Evolutionary conservation across 2,888 invertebrate species (phyloP), one percentile per base, ranked within the genome.

Genomic region (Pseudococcus longispinus): DNA sequence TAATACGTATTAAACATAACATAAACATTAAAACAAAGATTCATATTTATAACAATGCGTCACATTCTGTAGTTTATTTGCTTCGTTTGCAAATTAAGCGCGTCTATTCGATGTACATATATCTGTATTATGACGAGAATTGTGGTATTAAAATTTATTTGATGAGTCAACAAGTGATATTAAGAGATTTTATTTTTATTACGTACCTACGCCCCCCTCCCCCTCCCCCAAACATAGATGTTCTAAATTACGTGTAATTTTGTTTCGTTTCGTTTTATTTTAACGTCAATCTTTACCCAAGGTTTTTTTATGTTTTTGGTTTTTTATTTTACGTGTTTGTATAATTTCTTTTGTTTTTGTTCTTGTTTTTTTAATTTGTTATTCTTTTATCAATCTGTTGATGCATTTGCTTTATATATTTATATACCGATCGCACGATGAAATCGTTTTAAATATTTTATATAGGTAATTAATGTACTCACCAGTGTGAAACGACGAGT

Each of bases 81-180:
- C 70, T 70, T 60, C 70, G 70, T 70, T 70, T 18, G 29, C 70
- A 70, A 70, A 70, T 70, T 29, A 70, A 18, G 18, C 70, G 29
- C 70, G 29, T 70, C 18, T 70, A 60, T 60, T 60, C 60, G 60
- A 8, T 29, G 32, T 70, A 32, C 6, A 70, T 32, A 70, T 29
- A 70, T 70, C 20, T 70, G 29, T 70, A 70, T 70, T 70, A 70
- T 29, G 70, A 32, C 70, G 70, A 70, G 70, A 70, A 70, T 70
- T 70, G 70, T 70, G 70, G 26, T 29, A 26, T 29, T 70, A 70
- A 70, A 32, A 70, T 70, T 70, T 29, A 70, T 70, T 70, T 29
- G 70, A 70, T 70, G 70, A 70, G 29, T 70, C 70, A 70, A 70
- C 70, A 26, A 70, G 70, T 70, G 70, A 70, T 70, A 70, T 70